Base-by-base conservation (phyloP, 2,888 invertebrate genomes). In the Pollenia amentaria region DNA sequence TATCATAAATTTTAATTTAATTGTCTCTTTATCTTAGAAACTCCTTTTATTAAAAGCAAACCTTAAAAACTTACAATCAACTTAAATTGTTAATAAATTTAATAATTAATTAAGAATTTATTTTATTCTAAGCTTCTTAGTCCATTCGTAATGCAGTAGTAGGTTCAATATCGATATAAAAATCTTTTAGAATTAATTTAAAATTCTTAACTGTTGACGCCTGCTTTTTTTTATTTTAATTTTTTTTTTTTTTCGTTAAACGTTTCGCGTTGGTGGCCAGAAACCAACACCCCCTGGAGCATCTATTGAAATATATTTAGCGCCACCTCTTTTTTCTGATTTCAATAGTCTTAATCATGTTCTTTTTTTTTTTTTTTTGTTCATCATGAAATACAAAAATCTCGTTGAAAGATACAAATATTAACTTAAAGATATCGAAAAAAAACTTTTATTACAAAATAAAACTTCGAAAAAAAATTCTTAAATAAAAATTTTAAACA, bases 281-380 rank as follows among this genome's bases (percentile, higher is more conserved):
- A 55, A 82, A 11, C 40, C 16, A 86, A 65, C 81, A 81, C 75
- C 81, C 67, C 86, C 78, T 46, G 62, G 69, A 86, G 82, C 81
- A 82, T 85, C 85, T 51, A 70, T 75, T 79, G 82, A 64, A 86
- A 82, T 82, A 64, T 79, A 79, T 79, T 86, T 86, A 83, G 86
- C 86, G 82, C 86, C 86, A 86, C 78, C 86, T 83, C 82, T 86
- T 85, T 85, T 78, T 82, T 46, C n/a, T 64, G 12, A 42, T 8
- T 69, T 16, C 55, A 2, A 16, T 46, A 2, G 48, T 72, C 48
- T 51, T 21, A n/a, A 51, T 44, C 38, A 44, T 51, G 14, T 60
- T 67, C 44, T 72, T 48, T 12, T 29, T 29, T 51, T 10, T 60
- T 67, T 38, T 72, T 48, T 12, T 29, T 29, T 29, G 29, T 29